phyloP scores from a whole-genome alignment of 64 coral and sea anemone species.

The Dendrophyllia cribrosa region DNA sequence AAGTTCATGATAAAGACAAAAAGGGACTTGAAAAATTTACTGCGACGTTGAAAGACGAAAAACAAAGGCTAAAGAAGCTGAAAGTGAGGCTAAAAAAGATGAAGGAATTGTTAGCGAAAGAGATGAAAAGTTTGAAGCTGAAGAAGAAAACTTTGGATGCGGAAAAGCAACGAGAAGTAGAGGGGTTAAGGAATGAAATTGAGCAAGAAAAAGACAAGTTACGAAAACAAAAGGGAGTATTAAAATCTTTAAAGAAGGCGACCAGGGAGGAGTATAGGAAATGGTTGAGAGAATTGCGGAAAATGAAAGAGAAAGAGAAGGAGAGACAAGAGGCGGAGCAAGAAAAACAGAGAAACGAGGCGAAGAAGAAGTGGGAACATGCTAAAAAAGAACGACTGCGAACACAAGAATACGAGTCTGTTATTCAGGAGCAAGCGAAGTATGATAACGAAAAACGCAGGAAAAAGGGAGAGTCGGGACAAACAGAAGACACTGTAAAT shows the following conservation, averaged over 20 bases:
- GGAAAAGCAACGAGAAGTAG: slow-evolving; percentile 10
- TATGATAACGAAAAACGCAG: slow-evolving; percentile 56
- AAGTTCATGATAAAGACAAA: background rate
- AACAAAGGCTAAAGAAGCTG: slow-evolving; percentile 29
- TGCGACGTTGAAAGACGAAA: slow-evolving; percentile 26
- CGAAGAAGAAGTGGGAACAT: background rate
- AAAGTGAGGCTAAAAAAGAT: slow-evolving; percentile 13
- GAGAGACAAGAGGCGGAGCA: background rate
- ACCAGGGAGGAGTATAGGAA: slow-evolving; percentile 35
- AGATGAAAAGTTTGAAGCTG: background rate
- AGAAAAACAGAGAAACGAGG: background rate
- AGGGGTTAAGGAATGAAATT: slow-evolving; percentile 15
- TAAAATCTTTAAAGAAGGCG: slow-evolving; percentile 46
- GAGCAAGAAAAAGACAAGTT: slow-evolving; percentile 57
- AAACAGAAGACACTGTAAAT: background rate
- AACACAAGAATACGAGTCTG: slow-evolving; percentile 32
- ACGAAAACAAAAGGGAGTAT: slow-evolving; percentile 22
- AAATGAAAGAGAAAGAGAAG: background rate
- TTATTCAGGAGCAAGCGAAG: slow-evolving; percentile 31
- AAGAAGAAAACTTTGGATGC: slow-evolving; percentile 24
- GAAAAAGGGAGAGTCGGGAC: background rate
- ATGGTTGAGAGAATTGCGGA: slow-evolving; percentile 35
- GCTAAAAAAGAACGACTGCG: background rate
- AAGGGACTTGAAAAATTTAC: slow-evolving; percentile 5
- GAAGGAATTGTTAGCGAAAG: slow-evolving; percentile 20